Percentiles rank a stretch among this genome's conserved stretches.
These are phyloP conservation scores for Cyrtonyx montezumae DNA, from an alignment of 2,113 vertebrate species.

Conservation along the genomic window DNA sequence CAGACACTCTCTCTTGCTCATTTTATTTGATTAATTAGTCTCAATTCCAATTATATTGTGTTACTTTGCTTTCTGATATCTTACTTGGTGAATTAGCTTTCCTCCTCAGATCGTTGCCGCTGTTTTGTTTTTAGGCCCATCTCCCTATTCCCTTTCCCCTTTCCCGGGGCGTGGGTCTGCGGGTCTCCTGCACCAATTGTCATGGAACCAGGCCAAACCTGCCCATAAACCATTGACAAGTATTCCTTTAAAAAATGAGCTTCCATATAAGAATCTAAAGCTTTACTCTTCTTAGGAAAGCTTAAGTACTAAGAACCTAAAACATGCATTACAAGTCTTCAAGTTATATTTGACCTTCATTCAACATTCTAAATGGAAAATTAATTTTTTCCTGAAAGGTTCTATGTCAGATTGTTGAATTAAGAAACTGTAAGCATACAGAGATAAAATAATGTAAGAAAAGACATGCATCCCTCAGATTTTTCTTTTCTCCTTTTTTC, in stretches of 20 bases:
- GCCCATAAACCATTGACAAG: no score
- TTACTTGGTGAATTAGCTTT: no score
- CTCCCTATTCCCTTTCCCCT: no score
- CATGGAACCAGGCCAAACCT: no score
- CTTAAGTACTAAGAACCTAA: background rate
- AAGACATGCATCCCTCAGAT: rapidly evolving
- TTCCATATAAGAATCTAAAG: background rate
- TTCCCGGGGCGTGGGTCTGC: no score
- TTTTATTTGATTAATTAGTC: no score
- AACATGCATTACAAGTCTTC: background rate
- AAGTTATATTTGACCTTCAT: background rate
- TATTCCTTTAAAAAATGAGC: background rate
- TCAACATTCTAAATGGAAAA: background rate
- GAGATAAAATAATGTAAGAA: background rate
- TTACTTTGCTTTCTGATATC: no score
- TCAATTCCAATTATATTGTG: no score
- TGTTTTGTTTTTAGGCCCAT: no score
- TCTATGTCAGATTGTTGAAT: background rate
- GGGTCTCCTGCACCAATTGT: no score
- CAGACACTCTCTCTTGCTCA: no score
- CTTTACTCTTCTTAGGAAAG: background rate
- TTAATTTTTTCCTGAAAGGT: background rate
- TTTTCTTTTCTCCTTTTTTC: background rate
- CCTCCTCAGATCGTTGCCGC: no score
- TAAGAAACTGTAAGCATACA: background rate